Base-by-base conservation (phyloP, 2,113 vertebrate genomes). In the Capreolus pygargus region DNA sequence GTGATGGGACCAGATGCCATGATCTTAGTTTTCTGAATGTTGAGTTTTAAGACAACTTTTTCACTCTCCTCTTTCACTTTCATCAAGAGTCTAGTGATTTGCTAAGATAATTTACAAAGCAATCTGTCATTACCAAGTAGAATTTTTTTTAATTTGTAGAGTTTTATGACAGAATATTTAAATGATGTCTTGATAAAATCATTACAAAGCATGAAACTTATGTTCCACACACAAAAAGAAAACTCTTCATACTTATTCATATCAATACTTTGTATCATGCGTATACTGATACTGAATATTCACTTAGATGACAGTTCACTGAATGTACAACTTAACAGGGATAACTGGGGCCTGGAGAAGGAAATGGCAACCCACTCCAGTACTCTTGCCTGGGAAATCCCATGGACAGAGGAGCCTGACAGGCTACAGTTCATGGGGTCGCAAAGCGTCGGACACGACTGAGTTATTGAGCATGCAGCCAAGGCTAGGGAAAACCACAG, bases 401-500 rank as follows among this genome's bases (percentile, higher is more conserved):
- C 67, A 23, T 36, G 67, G 17, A 70, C 19, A 39, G 67, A 39
- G 67, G n/a, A 21, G 4, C 67, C 67, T 11, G 19, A 12, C n/a
- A 21, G n/a, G 67, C n/a, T 36, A 12, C 9, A 70, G 19, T 70
- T 19, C 19, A 0, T 11, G 33, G 17, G 19, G 9, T 36, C 19
- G 4, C n/a, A 70, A 70, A 39, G 67, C 3, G 19, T 39, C 2
- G 2, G 67, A 70, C n/a, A 23, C 7, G n/a, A 6, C n/a, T n/a
- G 33, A 39, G 67, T 23, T 39, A 21, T 3, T 21, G 19, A 39
- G n/a, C 67, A 23, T 12, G 67, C 67, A 23, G 2, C 67, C 10
- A 4, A 39, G 67, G 17, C 17, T 0, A 70, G 4, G n/a, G 9
- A 36, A 45, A 16, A 1, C 14, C 12, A 0, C n/a, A 45, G 45